Evolutionary conservation across 2,888 invertebrate species (phyloP), one percentile per base, ranked within the genome.

Genomic region (Bombylius major): DNA sequence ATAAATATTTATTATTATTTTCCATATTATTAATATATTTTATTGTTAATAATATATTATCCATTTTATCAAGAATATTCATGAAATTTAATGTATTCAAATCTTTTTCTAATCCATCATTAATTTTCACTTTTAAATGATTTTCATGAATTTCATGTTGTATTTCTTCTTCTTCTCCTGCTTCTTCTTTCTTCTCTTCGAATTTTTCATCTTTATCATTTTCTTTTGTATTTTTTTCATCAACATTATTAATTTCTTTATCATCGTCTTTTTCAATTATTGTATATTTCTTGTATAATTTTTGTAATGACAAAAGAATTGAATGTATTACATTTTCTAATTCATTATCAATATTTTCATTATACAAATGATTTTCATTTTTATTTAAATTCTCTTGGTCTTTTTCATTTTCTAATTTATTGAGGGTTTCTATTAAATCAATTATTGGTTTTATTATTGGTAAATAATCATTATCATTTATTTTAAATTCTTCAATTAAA

Each of bases 51-150:
- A 78, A 61, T 49, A 82, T 68, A 58, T 66, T 69, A 36, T 72
- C 66, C 1, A 78, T 64, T 67, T 77, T 78, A 36, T 62, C 64
- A 42, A 76, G 72, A 2, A 81, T 65, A 32, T 65, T 64, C n/a
- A 75, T 69, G 60, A 87, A 65, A 61, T 82, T 79, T 31, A 91
- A 69, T 55, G 76, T 67, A 50, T 76, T 75, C 33, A 85, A 72
- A 69, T 89, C 87, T 23, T 68, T 70, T 0, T 76, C 71, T 9
- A 92, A 67, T 63, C 81, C 81, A 4, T 82, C 80, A 39, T 84
- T 75, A 48, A 91, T 72, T 63, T 79, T 77, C 56, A 79, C 77
- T 63, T 82, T 87, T 50, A 91, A 76, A 72, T 86, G 84, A 64
- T 81, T 79, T 31, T 83, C 81, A 51, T 80, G 78, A 11, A 42